A percentile compares a stretch with the other conserved stretches of the same genome.
phyloP scores from a whole-genome alignment of 1,140 invertebrate genomes.

The Lasioglossum albipes region DNA sequence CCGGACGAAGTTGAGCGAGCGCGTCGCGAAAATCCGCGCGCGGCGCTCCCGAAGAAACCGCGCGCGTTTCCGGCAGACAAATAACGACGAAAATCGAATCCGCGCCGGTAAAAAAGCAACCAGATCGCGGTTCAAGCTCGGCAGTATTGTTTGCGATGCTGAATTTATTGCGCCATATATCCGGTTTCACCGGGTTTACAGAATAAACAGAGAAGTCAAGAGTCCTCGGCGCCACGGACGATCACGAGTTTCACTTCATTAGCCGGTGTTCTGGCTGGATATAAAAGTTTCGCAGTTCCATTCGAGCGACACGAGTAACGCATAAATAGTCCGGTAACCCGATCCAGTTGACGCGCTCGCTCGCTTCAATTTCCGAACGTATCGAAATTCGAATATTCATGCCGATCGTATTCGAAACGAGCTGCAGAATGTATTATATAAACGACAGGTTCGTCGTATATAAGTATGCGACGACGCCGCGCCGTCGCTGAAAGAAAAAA shows the following conservation, averaged over 20 bases:
- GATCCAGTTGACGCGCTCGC: neutral
- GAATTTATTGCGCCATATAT: neutral
- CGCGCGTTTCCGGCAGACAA: neutral
- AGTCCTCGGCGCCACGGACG: neutral
- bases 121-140: neutral
- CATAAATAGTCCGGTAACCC: neutral
- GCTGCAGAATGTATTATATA: too few relatives aligned
- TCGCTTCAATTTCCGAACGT: neutral
- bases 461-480: too few relatives aligned
- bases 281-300: neutral
- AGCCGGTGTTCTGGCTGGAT: neutral
- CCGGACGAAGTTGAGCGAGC: too few relatives aligned
- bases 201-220: neutral
- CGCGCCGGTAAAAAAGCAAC: neutral
- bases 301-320: neutral
- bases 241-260: neutral
- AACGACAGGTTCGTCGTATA: too few relatives aligned
- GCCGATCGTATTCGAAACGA: too few relatives aligned
- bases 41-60: too few relatives aligned
- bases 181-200: neutral
- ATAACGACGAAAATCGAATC: slow-evolving; percentile 5
- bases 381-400: neutral
- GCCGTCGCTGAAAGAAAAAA: too few relatives aligned
- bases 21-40: too few relatives aligned
- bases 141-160: neutral